Conservation (phyloP, 2,797 vertebrate genomes). For the Gouania willdenowi region DNA sequence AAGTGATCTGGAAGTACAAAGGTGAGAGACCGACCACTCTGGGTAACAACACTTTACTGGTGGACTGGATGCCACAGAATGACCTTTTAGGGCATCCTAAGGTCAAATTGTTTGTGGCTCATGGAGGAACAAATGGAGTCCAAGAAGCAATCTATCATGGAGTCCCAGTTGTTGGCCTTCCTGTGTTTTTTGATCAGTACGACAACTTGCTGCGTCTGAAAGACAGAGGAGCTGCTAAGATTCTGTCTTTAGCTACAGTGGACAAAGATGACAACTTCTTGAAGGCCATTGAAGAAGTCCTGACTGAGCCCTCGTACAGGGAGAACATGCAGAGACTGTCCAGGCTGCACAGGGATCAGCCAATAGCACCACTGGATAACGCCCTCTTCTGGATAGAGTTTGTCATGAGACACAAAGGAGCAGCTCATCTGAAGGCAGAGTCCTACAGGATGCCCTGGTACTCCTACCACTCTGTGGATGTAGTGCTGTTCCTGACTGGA, state of each 20-base stretch:
- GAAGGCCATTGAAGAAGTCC: conserved; percentile 45
- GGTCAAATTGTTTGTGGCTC: conserved; percentile 59
- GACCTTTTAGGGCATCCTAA: conserved; percentile 69
- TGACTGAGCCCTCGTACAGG: conserved; percentile 39
- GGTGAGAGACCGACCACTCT: conserved; percentile 48
- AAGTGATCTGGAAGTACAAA: conserved; percentile 67
- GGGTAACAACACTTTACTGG: conserved; percentile 66
- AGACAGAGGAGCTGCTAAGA: conserved; percentile 48
- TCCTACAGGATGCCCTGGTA: conserved; percentile 65
- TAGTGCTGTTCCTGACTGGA: conserved; percentile 12
- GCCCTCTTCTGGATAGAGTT: conserved; percentile 61
- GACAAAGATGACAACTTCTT: conserved; percentile 53
- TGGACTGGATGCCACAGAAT: conserved; percentile 73
- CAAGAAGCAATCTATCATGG: conserved; percentile 68
- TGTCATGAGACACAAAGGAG: conserved; percentile 33
- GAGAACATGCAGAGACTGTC: conserved; percentile 67
- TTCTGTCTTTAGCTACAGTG: conserved; percentile 26
- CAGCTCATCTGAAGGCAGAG: conserved; percentile 55
- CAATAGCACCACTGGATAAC: conserved; percentile 35
- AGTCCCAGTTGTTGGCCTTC: conserved; percentile 48
- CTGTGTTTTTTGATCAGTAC: conserved; percentile 65
- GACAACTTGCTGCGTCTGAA: conserved; percentile 60
- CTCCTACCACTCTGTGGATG: conserved; percentile 57
- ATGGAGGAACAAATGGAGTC: conserved; percentile 69
- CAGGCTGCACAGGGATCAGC: conserved; percentile 46